These are phyloP conservation scores for Epinephelus awoara DNA, from an alignment of 2,797 vertebrate genomes.

Conservation along the genomic window DNA sequence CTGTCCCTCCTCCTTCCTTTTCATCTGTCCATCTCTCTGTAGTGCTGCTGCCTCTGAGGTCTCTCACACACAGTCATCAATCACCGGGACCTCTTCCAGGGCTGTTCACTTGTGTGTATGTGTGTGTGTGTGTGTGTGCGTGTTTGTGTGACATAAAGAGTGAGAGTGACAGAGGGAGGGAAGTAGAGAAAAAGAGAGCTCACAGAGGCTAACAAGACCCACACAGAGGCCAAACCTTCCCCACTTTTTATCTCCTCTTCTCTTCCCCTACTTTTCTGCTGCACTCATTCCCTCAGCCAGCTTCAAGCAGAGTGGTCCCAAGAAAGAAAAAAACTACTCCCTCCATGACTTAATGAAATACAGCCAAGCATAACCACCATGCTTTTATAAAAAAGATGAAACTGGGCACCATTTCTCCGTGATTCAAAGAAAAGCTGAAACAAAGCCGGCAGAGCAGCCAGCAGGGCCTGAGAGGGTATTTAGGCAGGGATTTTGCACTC, in stretches of 20 bases:
- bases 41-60: constrained; percentile 71
- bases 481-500: constrained; percentile 48
- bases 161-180: constrained; percentile 53
- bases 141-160: constrained; percentile 50
- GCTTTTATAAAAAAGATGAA: constrained; percentile 27
- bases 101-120: constrained; percentile 23
- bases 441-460: constrained; percentile 36
- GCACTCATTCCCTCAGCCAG: constrained; percentile 14
- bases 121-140: constrained; percentile 18
- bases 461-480: constrained; percentile 41
- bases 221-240: constrained; percentile 35
- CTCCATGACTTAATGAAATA: constrained; percentile 22
- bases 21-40: constrained; percentile 76
- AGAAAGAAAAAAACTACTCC: constrained; percentile 13
- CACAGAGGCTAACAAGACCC: constrained; percentile 45
- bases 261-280: not conserved
- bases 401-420: constrained; percentile 8
- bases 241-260: constrained; percentile 7
- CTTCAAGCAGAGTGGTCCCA: not conserved
- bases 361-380: constrained; percentile 36
- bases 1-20: constrained; percentile 63
- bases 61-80: constrained; percentile 74
- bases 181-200: constrained; percentile 47
- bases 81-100: constrained; percentile 64
- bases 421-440: constrained; percentile 40